Conservation (phyloP, 2,888 invertebrate genomes). For the Anorthoa munda region DNA sequence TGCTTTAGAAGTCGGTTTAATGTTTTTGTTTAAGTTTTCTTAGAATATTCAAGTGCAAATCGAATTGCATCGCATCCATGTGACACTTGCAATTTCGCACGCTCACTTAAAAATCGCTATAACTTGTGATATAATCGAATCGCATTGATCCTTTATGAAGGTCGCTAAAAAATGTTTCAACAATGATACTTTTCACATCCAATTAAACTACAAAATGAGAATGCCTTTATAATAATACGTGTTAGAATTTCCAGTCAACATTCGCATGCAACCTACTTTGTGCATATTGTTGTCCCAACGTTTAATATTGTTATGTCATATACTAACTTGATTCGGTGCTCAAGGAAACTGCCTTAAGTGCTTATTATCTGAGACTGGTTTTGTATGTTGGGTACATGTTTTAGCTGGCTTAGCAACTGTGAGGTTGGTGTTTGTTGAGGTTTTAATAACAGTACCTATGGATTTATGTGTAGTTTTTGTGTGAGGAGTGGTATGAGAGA, state of each 20-base stretch:
- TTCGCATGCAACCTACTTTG: conserved; percentile 64
- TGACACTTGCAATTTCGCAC: too few relatives aligned
- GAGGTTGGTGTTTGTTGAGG: background rate
- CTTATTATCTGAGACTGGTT: conserved; percentile 41
- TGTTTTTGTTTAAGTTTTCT: too few relatives aligned
- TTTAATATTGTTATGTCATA: conserved; percentile 56
- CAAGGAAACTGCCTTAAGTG: conserved; percentile 40
- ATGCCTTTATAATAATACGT: conserved; percentile 29
- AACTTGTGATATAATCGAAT: too few relatives aligned
- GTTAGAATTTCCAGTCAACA: conserved; percentile 34
- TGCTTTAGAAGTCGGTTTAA: too few relatives aligned
- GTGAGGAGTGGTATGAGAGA: too few relatives aligned
- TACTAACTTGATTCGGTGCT: conserved; percentile 51
- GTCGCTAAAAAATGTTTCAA: too few relatives aligned
- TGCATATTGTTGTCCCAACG: conserved; percentile 49
- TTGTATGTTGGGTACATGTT: background rate
- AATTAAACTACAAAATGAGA: conserved; percentile 34
- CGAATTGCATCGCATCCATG: too few relatives aligned
- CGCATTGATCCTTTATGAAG: too few relatives aligned
- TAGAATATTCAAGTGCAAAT: too few relatives aligned
- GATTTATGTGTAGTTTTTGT: too few relatives aligned
- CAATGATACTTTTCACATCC: background rate
- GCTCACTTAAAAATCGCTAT: too few relatives aligned
- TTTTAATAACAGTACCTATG: background rate
- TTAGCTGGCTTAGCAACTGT: conserved; percentile 11